Conservation (phyloP, 2,797 vertebrate species). For the Dendrocincla fuliginosa region DNA sequence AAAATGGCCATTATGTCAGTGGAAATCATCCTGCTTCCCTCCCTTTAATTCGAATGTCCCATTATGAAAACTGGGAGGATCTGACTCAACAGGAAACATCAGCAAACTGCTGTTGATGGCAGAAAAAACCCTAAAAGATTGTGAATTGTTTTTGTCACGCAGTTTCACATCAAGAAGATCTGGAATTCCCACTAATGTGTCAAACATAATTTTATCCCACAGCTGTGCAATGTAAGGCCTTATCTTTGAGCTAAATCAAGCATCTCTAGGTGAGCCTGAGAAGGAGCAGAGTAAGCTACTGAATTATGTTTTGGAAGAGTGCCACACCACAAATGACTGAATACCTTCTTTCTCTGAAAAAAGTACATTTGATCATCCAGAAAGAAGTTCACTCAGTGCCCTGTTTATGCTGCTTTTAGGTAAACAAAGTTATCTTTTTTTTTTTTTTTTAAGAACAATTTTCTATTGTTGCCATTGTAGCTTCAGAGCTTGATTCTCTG, state of each 20-base stretch:
- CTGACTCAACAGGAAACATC: slow-evolving; percentile 49
- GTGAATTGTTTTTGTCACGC: neutral
- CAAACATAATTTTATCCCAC: slow-evolving; percentile 4
- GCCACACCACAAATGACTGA: neutral
- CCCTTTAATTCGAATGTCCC: neutral
- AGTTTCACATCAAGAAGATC: neutral
- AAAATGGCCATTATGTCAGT: neutral
- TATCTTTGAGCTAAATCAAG: neutral
- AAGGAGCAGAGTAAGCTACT: neutral
- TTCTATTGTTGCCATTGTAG: neutral
- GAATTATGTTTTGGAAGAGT: neutral
- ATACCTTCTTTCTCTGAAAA: neutral
- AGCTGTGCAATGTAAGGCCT: neutral
- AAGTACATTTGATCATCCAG: neutral
- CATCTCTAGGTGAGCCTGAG: slow-evolving; percentile 11
- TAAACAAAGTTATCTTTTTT: neutral
- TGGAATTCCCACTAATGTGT: neutral
- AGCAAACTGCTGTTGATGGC: neutral
- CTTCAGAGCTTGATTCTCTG: neutral
- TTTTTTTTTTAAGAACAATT: neutral
- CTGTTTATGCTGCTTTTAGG: neutral
- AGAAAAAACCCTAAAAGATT: neutral
- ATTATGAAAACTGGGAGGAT: slow-evolving; percentile 22
- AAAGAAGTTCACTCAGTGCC: neutral
- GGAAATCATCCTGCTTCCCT: neutral